Conservation (phyloP, 2,113 vertebrate species). For the Ivindomyrus marchei region DNA sequence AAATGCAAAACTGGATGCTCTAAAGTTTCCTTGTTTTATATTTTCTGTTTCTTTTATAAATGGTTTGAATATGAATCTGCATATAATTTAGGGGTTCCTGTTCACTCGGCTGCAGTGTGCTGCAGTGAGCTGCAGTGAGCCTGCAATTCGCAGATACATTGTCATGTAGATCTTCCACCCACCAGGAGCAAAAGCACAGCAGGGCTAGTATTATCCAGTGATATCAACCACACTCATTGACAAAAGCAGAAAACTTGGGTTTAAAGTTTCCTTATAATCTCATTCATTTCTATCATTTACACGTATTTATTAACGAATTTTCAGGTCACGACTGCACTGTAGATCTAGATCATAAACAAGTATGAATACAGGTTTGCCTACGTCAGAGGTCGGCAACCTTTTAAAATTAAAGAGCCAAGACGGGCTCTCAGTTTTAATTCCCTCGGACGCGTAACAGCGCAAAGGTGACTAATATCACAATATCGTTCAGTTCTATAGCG, state of each 20-base stretch:
- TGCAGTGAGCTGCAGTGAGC: constrained; percentile 1
- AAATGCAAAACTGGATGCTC: neutral
- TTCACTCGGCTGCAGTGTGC: neutral
- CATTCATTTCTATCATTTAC: neutral
- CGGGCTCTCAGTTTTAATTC: too few species aligned
- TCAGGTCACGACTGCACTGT: neutral
- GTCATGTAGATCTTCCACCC: neutral
- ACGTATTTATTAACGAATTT: neutral
- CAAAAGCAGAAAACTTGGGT: neutral
- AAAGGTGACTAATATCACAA: too few species aligned
- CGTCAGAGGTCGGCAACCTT: neutral
- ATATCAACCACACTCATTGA: neutral
- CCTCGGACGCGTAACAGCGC: too few species aligned
- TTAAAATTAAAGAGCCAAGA: too few species aligned
- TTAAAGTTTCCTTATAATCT: neutral
- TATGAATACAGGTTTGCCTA: neutral
- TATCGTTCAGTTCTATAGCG: too few species aligned
- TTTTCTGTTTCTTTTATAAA: neutral
- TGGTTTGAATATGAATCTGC: neutral
- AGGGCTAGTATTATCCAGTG: neutral
- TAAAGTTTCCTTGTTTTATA: neutral
- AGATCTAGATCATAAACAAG: neutral
- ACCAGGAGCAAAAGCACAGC: neutral
- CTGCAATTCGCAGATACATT: neutral
- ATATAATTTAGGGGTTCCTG: neutral